Evolutionary conservation across 2,888 invertebrate species (phyloP), one percentile per base, ranked within the genome.

Genomic region (Luperina nickerlii): DNA sequence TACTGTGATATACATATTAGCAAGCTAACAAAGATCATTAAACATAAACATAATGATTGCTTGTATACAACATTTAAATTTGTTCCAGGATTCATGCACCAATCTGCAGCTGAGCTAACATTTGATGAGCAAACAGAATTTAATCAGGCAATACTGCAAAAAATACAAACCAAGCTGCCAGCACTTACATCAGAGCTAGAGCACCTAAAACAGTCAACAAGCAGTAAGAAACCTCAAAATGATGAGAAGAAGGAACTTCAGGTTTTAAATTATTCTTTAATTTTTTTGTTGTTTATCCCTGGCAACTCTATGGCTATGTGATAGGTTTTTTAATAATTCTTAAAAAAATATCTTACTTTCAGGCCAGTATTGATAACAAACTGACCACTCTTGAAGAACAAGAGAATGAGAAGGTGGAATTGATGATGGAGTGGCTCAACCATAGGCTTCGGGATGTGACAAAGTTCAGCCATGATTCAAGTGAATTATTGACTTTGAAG

Each of bases 381-480:
- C 74, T 96, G 24, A 92, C 92, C 60, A 93, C 90, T 7, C 90
- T 97, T 11, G 92, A 94, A 72, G 94, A 95, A 70, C 96, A 96
- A 82, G 96, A 96, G 86, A 93, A 90, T 90, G 95, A 96, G 87
- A 96, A 96, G 76, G 94, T 95, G 7, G 95, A 95, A 71, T 84
- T 96, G 67, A 96, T 97, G 96, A 95, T 95, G 94, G 95, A 96
- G 80, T 97, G 97, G 97, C 91, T 96, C 6, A 95, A 96, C 75
- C 95, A 95, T 77, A 90, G 95, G 45, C 83, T 96, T 11, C 88
- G 91, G 1, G 94, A 96, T 75, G 94, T 95, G 0, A 91, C 94
- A 0, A 92, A 90, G 70, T 96, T 95, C 78, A 94, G 92, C 79
- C 91, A 93, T 62, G 90, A 95, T 78, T 94, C 95, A 2, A 95